Evolutionary conservation across 2,113 vertebrate genomes (phyloP).

Genomic region (Excalfactoria chinensis): DNA sequence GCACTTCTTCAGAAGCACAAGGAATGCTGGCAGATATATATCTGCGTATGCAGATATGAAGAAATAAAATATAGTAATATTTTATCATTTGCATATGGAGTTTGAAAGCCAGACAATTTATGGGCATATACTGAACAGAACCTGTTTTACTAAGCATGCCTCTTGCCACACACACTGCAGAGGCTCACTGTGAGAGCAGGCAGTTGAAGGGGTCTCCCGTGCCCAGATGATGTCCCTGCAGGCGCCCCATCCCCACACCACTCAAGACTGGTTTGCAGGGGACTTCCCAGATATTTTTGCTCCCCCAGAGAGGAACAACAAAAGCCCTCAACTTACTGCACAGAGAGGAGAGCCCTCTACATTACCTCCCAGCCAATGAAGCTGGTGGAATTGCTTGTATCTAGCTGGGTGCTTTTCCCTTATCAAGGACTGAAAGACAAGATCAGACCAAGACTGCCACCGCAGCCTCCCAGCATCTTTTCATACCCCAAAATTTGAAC

Average conservation of each 20-base stretch:
- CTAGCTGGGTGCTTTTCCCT: neutral
- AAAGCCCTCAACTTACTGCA: neutral
- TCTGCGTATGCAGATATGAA: no score
- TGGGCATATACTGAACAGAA: neutral
- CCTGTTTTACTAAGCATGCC: neutral
- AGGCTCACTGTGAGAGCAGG: neutral
- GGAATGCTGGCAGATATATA: neutral
- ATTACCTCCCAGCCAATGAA: neutral
- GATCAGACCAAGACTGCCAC: neutral
- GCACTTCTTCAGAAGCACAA: neutral
- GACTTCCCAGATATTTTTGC: neutral
- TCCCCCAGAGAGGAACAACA: neutral
- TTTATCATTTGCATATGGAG: neutral
- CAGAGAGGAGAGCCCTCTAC: neutral
- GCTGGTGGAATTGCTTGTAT: neutral
- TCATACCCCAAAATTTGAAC: neutral
- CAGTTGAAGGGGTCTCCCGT: neutral
- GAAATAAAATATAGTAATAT: neutral
- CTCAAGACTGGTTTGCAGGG: neutral
- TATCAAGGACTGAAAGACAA: neutral
- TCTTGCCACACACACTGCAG: conserved; percentile 2
- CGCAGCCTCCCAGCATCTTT: neutral
- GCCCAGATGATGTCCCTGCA: neutral
- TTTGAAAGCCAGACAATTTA: neutral
- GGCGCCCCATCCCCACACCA: neutral